These are phyloP conservation scores for Amphipyra berbera DNA, from an alignment of 2,888 invertebrate species.

Conservation along the genomic window DNA sequence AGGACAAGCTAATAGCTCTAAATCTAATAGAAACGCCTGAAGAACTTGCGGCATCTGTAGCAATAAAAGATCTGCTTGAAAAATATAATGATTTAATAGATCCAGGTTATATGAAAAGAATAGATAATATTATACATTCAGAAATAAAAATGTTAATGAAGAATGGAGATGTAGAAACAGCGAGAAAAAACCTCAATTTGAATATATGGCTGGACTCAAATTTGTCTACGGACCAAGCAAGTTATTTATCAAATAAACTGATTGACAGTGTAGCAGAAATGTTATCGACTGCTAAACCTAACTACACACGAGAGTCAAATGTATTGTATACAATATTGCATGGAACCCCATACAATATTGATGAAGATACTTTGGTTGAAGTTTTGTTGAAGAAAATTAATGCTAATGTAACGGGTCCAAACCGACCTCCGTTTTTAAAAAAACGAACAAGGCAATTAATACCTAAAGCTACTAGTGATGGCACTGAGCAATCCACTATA, in stretches of 20 bases:
- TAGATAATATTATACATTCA: slow-evolving; percentile 2
- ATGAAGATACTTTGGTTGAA: slow-evolving; percentile 2
- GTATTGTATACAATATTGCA: neutral
- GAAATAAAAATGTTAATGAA: slow-evolving; percentile 12
- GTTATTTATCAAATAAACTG: slow-evolving; percentile 5
- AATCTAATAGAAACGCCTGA: too few relatives aligned
- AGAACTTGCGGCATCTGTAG: too few relatives aligned
- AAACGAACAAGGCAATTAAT: slow-evolving; percentile 44
- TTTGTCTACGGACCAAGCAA: slow-evolving; percentile 19
- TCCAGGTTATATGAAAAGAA: slow-evolving; percentile 2
- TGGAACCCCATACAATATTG: neutral
- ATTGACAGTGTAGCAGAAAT: slow-evolving; percentile 10
- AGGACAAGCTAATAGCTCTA: too few relatives aligned
- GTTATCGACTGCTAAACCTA: neutral
- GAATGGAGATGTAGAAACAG: slow-evolving; percentile 11
- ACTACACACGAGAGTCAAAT: neutral
- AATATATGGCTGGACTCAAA: slow-evolving; percentile 19
- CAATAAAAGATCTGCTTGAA: neutral
- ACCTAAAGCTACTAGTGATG: slow-evolving; percentile 16
- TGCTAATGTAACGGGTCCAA: neutral
- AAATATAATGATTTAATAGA: slow-evolving; percentile 4
- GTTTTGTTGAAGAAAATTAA: neutral
- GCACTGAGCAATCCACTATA: slow-evolving; percentile 19
- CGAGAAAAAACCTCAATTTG: slow-evolving; percentile 6
- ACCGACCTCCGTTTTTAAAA: slow-evolving; percentile 25